phyloP scores from a whole-genome alignment of 2,888 invertebrate species.

The Rambutsinella grinnellia region DNA sequence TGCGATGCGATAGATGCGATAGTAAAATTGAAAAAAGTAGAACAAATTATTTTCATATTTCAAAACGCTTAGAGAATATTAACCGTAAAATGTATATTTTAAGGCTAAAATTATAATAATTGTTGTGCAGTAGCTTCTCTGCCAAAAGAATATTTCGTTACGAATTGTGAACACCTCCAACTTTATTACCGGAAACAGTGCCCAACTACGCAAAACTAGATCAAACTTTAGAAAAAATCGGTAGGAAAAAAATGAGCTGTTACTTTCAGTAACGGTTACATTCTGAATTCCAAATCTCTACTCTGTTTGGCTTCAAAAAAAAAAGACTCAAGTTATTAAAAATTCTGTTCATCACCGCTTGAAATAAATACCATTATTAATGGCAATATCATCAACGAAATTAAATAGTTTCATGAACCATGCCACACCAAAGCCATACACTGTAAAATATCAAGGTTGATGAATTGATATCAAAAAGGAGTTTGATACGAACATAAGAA shows the following conservation, averaged over 20 bases:
- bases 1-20: conserved; percentile 7
- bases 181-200: conserved; percentile 20
- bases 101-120: no score
- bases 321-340: no score
- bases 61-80: no score
- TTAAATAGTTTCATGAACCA: background rate
- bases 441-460: conserved; percentile 9
- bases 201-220: conserved; percentile 6
- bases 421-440: background rate
- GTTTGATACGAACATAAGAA: conserved; percentile 4
- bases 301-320: no score
- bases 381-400: background rate
- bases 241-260: no score
- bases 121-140: no score
- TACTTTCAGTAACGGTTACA: no score
- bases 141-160: background rate
- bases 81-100: no score
- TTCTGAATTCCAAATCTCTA: no score
- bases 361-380: no score
- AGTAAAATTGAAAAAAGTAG: conserved; percentile 16
- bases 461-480: conserved; percentile 2
- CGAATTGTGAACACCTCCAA: background rate
- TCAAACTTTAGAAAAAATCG: no score
- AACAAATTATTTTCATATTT: background rate
- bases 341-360: no score